Evolutionary conservation across 2,888 invertebrate genomes (phyloP).

Genomic region (Diplolepis rosae): DNA sequence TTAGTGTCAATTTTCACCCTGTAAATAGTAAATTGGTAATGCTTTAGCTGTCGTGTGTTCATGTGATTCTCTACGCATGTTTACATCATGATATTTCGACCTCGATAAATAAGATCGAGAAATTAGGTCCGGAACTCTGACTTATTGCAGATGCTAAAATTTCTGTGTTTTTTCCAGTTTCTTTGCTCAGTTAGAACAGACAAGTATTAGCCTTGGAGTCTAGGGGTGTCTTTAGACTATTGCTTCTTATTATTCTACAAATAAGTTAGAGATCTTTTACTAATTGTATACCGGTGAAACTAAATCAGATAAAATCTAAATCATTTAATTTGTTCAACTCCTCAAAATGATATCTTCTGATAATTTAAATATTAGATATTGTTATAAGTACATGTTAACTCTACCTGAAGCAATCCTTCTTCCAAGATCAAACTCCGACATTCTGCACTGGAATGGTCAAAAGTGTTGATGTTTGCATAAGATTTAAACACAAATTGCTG

Average conservation of each 20-base stretch:
- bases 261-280: not conserved
- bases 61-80: constrained; percentile 21
- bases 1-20: constrained; percentile 14
- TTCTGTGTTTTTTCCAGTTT: not conserved
- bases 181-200: constrained; percentile 4
- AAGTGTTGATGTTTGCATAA: constrained; percentile 52
- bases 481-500: constrained; percentile 61
- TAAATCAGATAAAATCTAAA: not conserved
- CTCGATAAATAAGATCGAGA: constrained; percentile 18
- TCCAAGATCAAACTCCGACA: constrained; percentile 69
- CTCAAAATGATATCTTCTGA: too few relatives aligned
- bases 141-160: constrained; percentile 6
- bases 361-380: too few relatives aligned
- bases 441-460: constrained; percentile 62
- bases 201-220: not conserved
- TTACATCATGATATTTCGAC: constrained; percentile 14
- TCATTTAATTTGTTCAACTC: too few relatives aligned
- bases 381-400: not conserved
- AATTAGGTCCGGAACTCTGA: not conserved
- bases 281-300: too few relatives aligned
- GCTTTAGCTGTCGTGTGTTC: constrained; percentile 23
- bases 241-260: not conserved
- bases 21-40: constrained; percentile 14
- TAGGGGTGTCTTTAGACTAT: not conserved
- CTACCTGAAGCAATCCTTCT: constrained; percentile 67